Conservation (phyloP, 2,888 invertebrate genomes). For the Dilophus febrilis region DNA sequence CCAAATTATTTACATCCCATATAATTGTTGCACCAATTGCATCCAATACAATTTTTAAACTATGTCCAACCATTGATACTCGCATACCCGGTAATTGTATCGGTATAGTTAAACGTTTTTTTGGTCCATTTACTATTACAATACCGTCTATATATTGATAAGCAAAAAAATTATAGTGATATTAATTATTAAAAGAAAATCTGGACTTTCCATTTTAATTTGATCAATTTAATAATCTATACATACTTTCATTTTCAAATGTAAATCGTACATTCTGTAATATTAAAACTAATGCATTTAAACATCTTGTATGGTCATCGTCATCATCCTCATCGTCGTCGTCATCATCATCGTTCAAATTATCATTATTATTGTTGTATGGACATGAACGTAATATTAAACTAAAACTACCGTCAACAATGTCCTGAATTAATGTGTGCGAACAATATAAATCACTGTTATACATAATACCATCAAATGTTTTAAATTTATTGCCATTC, state of each 20-base stretch:
- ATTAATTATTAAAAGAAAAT: not conserved
- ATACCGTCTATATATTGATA: constrained; percentile 42
- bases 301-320: constrained; percentile 35
- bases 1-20: constrained; percentile 57
- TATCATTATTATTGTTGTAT: constrained; percentile 1
- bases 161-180: too few species aligned
- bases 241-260: constrained; percentile 33
- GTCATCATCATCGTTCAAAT: constrained; percentile 16
- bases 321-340: constrained; percentile 16
- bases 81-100: constrained; percentile 54
- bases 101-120: constrained; percentile 47
- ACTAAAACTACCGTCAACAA: constrained; percentile 49
- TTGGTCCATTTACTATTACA: constrained; percentile 35
- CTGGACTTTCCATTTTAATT: too few species aligned
- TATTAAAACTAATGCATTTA: constrained; percentile 31
- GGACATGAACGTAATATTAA: constrained; percentile 42
- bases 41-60: constrained; percentile 50
- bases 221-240: not conserved
- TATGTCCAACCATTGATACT: constrained; percentile 52
- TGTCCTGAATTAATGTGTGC: constrained; percentile 55
- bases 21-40: constrained; percentile 47
- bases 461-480: constrained; percentile 66
- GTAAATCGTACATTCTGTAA: constrained; percentile 53
- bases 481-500: constrained; percentile 66
- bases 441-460: constrained; percentile 52